Evolutionary conservation across 1,140 invertebrate genomes (phyloP).

Genomic region (Mycetomoellerius zeteki): DNA sequence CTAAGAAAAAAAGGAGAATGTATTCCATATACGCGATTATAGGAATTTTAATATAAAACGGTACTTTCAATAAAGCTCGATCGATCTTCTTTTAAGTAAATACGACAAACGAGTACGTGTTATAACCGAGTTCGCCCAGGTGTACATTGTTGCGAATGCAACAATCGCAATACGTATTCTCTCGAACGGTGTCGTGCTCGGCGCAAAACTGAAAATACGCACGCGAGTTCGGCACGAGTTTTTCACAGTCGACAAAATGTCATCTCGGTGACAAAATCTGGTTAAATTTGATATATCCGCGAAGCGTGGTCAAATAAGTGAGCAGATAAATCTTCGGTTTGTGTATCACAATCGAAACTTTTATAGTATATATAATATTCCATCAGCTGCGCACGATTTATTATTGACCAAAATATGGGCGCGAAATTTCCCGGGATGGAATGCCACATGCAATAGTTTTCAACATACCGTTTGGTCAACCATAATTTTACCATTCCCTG

Average conservation of each 20-base stretch:
- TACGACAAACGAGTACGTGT: constrained; percentile 56
- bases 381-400: not conserved
- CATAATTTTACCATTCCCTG: constrained; percentile 15
- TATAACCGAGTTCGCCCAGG: not conserved
- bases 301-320: constrained; percentile 10
- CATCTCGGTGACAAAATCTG: constrained; percentile 38
- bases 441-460: constrained; percentile 10
- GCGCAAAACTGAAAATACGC: constrained; percentile 44
- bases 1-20: not conserved
- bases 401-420: not conserved
- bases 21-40: not conserved
- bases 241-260: constrained; percentile 31
- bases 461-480: not conserved
- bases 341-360: constrained; percentile 27
- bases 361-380: constrained; percentile 31
- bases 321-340: constrained; percentile 25
- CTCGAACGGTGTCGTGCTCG: not conserved
- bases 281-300: constrained; percentile 24
- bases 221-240: not conserved
- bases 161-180: constrained; percentile 66
- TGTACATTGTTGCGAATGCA: constrained; percentile 52
- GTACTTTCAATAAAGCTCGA: constrained; percentile 24
- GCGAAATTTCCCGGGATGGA: not conserved
- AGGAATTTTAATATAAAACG: constrained; percentile 19
- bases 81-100: constrained; percentile 67